Percentiles rank a stretch among this genome's conserved stretches.
Evolutionary conservation across 2,888 invertebrate species (phyloP).

Genomic region (Notodonta dromedarius): DNA sequence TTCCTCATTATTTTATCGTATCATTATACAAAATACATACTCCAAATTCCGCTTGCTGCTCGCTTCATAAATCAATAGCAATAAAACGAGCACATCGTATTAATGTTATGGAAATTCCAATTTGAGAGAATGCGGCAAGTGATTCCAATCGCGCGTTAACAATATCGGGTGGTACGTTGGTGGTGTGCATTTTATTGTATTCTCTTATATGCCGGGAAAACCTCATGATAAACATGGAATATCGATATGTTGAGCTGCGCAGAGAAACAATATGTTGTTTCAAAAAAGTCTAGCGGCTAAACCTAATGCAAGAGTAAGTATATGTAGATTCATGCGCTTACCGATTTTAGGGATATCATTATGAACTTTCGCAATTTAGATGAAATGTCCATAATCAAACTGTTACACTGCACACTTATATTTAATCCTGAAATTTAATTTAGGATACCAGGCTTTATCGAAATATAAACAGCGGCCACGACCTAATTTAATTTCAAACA

Average conservation of each 20-base stretch:
- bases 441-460: constrained; percentile 10
- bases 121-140: constrained; percentile 23
- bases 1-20: too few relatives aligned
- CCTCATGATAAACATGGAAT: too few relatives aligned
- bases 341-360: too few relatives aligned
- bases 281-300: too few relatives aligned
- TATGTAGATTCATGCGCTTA: too few relatives aligned
- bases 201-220: not conserved
- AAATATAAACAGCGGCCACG: constrained; percentile 9
- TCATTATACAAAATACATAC: too few relatives aligned
- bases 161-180: not conserved
- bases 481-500: constrained; percentile 27
- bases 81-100: constrained; percentile 22
- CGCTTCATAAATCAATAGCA: constrained; percentile 24
- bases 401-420: too few relatives aligned
- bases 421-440: constrained; percentile 3
- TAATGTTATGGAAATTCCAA: constrained; percentile 36
- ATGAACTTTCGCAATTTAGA: too few relatives aligned
- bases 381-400: too few relatives aligned
- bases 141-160: constrained; percentile 22
- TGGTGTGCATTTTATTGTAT: not conserved
- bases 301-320: too few relatives aligned
- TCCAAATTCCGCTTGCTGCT: too few relatives aligned
- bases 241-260: not conserved
- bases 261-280: too few relatives aligned